Base-by-base conservation (phyloP, 2,797 vertebrate species). In the Xiphorhynchus erythropygius region DNA sequence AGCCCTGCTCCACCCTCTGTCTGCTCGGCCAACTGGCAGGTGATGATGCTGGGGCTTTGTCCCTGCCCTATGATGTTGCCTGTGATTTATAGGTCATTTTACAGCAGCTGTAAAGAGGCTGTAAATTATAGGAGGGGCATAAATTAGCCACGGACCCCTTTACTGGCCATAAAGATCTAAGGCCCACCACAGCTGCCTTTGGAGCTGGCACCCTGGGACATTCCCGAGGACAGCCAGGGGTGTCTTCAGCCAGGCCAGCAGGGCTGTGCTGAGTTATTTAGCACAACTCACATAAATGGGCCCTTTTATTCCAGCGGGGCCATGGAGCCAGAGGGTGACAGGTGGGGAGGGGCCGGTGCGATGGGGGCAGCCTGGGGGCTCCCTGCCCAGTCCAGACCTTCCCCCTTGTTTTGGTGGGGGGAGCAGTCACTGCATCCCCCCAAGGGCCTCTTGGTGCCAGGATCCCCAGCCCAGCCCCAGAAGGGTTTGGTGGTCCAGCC, bases 151-250 rank as follows among this genome's bases (percentile, higher is more conserved):
- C 41, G 94, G 96, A 94, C 84, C 94, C 95, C 95, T 95, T 96
- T 96, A 97, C 87, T 95, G 95, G 96, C 96, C 93, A 86, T 97
- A 97, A 97, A 97, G 95, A 96, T 97, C 96, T 97, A 63, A 96
- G 84, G 93, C 68, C 95, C 94, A 93, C 89, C 95, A 93, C 93
- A 94, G 96, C 94, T 93, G 96, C 96, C 84, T 84, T 89, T 63
- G 78, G 92, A 63, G 84, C 89, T 94, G 89, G 90, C 93, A 94
- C 92, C 77, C 87, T 19, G 6, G 92, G 75, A 96, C 93, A 87
- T 91, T 96, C 95, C 90, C 87, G 2, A 87, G 87, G 87, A 87
- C 93, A 83, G 92, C 74, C 90, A 69, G 41, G 88, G 90, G 94
- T 89, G 93, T 71, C 96, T 76, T 76, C 81, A 60, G 94, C 84